Evolutionary conservation across 1,140 invertebrate species (phyloP).

Genomic region (Nymphalis io): DNA sequence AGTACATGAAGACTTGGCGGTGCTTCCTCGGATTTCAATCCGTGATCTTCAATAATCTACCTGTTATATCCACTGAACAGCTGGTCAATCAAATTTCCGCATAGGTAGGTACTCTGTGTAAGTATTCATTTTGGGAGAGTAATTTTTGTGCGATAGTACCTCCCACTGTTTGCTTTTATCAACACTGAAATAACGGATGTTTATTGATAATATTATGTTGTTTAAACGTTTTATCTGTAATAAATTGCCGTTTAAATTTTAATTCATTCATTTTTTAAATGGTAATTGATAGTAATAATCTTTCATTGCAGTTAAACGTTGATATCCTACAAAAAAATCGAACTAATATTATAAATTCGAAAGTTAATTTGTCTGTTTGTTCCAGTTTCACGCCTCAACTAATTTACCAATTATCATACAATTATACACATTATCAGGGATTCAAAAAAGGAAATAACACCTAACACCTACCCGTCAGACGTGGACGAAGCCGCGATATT

Average conservation of each 20-base stretch:
- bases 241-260: background rate
- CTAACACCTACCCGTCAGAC: no score
- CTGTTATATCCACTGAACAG: background rate
- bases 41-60: no score
- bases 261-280: background rate
- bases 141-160: background rate
- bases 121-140: background rate
- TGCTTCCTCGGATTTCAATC: no score
- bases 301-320: background rate
- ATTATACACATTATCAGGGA: no score
- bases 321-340: background rate
- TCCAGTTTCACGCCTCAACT: no score
- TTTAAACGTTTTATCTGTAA: background rate
- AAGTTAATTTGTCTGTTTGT: no score
- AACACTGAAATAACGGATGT: background rate
- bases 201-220: background rate
- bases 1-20: no score
- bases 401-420: no score
- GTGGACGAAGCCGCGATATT: no score
- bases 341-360: no score
- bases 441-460: no score
- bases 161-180: background rate
- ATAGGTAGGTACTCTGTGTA: background rate
- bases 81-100: background rate
- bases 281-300: background rate